Evolutionary conservation across 2,888 invertebrate genomes (phyloP).

Genomic region (Parnassius orleans): DNA sequence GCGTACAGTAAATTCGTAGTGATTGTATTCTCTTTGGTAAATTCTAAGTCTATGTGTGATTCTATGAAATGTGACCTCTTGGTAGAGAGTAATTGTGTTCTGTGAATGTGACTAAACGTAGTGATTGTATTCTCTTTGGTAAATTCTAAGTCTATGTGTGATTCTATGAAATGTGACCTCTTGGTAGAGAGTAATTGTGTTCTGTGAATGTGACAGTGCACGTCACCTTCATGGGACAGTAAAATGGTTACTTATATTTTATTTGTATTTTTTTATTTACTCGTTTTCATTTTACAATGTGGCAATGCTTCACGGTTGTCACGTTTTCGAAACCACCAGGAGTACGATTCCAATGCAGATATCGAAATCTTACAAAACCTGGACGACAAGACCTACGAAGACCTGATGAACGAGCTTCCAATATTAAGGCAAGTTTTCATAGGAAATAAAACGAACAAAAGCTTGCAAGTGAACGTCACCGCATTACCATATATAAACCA

Average conservation of each 20-base stretch:
- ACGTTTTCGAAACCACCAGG: constrained; percentile 10
- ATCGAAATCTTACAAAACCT: constrained; percentile 15
- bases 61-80: too few relatives aligned
- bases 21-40: too few relatives aligned
- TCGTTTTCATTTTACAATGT: constrained; percentile 5
- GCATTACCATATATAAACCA: neutral
- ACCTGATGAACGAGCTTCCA: constrained; percentile 20
- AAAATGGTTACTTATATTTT: constrained; percentile 13
- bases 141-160: too few relatives aligned
- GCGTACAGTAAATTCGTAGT: too few relatives aligned
- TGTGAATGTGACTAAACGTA: too few relatives aligned
- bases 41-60: too few relatives aligned
- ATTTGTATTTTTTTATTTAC: constrained; percentile 6
- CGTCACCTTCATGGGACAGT: too few relatives aligned
- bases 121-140: too few relatives aligned
- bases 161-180: too few relatives aligned
- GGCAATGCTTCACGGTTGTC: constrained; percentile 5
- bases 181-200: too few relatives aligned
- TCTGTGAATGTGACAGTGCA: too few relatives aligned
- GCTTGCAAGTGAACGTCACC: neutral
- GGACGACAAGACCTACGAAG: constrained; percentile 20
- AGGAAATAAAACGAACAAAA: constrained; percentile 1
- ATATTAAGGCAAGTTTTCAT: constrained; percentile 12
- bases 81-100: too few relatives aligned
- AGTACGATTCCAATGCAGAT: constrained; percentile 14